Conservation (phyloP, 2,888 invertebrate genomes). For the Chymomyza caudatula region DNA sequence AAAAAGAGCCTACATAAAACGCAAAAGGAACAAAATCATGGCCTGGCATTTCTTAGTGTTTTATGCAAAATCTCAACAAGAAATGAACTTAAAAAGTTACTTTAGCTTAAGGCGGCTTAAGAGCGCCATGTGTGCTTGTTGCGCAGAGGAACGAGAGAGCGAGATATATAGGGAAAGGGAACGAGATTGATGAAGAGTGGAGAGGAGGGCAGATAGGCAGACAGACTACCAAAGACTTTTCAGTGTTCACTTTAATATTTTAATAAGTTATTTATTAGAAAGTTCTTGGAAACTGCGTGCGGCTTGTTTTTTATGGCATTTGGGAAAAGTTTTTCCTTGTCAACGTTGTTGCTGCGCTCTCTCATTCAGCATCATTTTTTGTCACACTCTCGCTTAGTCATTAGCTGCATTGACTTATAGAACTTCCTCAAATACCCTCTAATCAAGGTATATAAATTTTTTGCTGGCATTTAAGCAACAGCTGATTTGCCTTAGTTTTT, state of each 20-base stretch:
- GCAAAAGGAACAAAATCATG: background rate
- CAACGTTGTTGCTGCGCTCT: slow-evolving; percentile 37
- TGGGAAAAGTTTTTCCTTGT: slow-evolving; percentile 27
- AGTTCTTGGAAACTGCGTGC: slow-evolving; percentile 8
- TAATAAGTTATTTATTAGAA: slow-evolving; percentile 51
- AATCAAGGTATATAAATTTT: background rate
- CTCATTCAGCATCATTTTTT: background rate
- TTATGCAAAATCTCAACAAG: background rate
- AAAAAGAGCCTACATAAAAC: slow-evolving; percentile 1
- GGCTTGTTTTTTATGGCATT: slow-evolving; percentile 21
- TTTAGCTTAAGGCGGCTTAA: slow-evolving; percentile 43
- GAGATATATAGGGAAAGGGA: background rate
- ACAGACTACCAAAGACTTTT: background rate
- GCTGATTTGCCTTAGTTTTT: too few species aligned
- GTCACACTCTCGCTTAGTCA: slow-evolving; percentile 10
- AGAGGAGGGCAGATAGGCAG: background rate
- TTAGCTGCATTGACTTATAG: slow-evolving; percentile 12
- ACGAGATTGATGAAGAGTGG: too few species aligned
- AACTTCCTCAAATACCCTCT: background rate
- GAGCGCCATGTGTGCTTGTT: slow-evolving; percentile 15
- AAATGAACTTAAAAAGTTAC: slow-evolving; percentile 34
- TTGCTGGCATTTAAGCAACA: too few species aligned
- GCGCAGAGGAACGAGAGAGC: background rate
- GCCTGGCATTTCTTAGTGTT: background rate
- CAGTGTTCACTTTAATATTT: slow-evolving; percentile 38